These are phyloP conservation scores for Sphaerophoria taeniata DNA, from an alignment of 2,888 invertebrate species.

Conservation along the genomic window DNA sequence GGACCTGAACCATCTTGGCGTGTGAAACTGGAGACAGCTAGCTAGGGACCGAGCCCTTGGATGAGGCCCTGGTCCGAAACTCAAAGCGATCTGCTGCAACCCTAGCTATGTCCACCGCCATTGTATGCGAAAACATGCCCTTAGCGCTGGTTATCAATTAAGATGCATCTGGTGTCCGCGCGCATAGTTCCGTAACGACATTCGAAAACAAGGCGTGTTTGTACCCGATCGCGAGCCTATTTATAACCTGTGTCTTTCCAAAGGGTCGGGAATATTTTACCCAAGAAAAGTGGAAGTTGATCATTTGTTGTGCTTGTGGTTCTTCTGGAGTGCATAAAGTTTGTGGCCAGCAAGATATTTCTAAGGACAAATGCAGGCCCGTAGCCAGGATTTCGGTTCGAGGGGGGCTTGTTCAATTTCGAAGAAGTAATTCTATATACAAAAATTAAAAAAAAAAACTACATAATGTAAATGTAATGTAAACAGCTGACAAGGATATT, in stretches of 20 bases:
- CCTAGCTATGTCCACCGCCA: constrained; percentile 78
- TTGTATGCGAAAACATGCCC: constrained; percentile 79
- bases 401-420: no score
- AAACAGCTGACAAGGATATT: no score
- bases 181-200: constrained; percentile 77
- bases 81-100: constrained; percentile 78
- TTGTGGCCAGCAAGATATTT: constrained; percentile 37
- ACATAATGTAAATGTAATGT: no score
- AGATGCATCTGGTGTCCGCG: constrained; percentile 80
- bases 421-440: no score
- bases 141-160: constrained; percentile 80
- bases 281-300: constrained; percentile 31
- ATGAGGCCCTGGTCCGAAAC: no score
- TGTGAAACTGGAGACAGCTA: no score
- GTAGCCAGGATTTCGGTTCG: no score
- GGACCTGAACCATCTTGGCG: no score
- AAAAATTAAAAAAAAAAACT: no score
- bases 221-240: constrained; percentile 88
- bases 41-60: no score
- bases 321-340: constrained; percentile 53
- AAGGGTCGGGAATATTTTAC: constrained; percentile 83
- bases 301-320: constrained; percentile 52
- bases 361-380: constrained; percentile 46
- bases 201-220: constrained; percentile 78
- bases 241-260: constrained; percentile 86